A percentile compares a stretch with the other conserved stretches of the same genome.
These are phyloP conservation scores for Fratercula arctica DNA, from an alignment of 2,797 vertebrate species.

Conservation along the genomic window DNA sequence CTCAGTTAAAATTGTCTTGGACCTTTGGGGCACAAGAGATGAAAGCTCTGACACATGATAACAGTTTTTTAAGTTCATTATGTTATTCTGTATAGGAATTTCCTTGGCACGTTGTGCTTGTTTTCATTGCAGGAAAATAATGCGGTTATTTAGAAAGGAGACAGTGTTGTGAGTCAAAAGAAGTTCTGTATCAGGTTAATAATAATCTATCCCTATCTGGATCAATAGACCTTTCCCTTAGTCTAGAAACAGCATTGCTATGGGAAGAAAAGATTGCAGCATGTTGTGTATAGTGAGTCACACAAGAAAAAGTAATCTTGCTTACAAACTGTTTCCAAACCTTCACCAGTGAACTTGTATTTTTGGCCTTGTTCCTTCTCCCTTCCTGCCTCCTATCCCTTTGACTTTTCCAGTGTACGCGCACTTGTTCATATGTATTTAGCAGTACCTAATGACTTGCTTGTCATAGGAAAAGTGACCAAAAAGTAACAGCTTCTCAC, in stretches of 20 bases:
- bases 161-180: neutral
- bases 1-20: slow-evolving; percentile 44
- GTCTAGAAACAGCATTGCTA: neutral
- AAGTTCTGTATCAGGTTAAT: neutral
- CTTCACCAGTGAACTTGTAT: neutral
- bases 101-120: neutral
- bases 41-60: neutral
- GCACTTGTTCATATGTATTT: neutral
- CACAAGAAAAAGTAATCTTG: neutral
- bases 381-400: neutral
- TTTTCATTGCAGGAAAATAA: neutral
- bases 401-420: neutral
- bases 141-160: neutral
- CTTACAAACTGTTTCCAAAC: neutral
- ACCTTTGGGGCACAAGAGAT: neutral
- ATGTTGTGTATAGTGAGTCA: neutral
- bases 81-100: slow-evolving; percentile 6
- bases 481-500: neutral
- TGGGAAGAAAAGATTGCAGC: neutral
- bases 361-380: neutral
- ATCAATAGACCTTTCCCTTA: neutral
- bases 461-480: neutral
- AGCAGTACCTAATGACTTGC: neutral
- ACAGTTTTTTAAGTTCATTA: slow-evolving; percentile 10
- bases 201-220: neutral